These are phyloP conservation scores for Bembecia ichneumoniformis DNA, from an alignment of 2,888 invertebrate species.

Conservation along the genomic window DNA sequence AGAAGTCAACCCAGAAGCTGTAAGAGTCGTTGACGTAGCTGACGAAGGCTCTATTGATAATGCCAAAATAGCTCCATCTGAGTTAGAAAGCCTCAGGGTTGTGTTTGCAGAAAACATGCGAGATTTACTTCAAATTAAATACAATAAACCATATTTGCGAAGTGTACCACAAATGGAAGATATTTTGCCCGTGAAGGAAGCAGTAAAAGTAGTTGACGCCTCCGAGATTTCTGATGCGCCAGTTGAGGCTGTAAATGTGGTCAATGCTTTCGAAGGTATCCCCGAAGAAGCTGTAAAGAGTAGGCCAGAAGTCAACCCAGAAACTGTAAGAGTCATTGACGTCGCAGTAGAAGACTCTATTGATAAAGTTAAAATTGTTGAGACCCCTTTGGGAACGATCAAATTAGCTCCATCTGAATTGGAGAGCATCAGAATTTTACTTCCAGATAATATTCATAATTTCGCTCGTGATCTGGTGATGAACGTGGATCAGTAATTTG, in stretches of 20 bases:
- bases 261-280: conserved; percentile 5
- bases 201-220: conserved; percentile 6
- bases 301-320: conserved; percentile 6
- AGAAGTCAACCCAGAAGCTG: conserved; percentile 7
- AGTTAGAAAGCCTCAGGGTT: neutral
- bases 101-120: neutral
- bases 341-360: conserved; percentile 3
- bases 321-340: conserved; percentile 8
- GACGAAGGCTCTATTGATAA: conserved; percentile 3
- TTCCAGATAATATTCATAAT: neutral
- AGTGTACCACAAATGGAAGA: too few relatives aligned
- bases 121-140: neutral
- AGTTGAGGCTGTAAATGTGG: conserved; percentile 7
- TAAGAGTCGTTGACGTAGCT: conserved; percentile 8
- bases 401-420: neutral
- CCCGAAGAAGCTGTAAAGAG: neutral
- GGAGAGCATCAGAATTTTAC: neutral
- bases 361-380: conserved; percentile 4
- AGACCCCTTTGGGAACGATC: neutral
- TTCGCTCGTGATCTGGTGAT: neutral
- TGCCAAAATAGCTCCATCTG: neutral
- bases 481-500: neutral
- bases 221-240: conserved; percentile 2
- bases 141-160: neutral
- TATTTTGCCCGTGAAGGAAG: neutral